phyloP scores from a whole-genome alignment of 2,888 invertebrate genomes.

The Apamea crenata region DNA sequence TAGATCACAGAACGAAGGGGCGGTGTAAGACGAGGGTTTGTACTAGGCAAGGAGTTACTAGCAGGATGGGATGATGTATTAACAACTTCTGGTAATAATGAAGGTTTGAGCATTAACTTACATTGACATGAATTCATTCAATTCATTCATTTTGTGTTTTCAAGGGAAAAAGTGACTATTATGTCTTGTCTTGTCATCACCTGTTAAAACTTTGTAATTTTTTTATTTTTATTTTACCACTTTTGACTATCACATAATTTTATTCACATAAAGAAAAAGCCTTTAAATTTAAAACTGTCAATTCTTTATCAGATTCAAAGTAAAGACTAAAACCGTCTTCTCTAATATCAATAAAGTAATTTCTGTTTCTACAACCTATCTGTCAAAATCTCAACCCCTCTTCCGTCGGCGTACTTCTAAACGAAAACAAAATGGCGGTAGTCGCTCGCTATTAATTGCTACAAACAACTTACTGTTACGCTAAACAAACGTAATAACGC shows the following conservation, averaged over 20 bases:
- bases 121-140: not conserved
- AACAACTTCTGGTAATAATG: not conserved
- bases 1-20: no score
- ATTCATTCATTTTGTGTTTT: not conserved
- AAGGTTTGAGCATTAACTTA: not conserved
- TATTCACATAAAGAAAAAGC: not conserved
- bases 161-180: no score
- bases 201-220: not conserved
- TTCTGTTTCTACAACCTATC: not conserved
- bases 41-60: no score
- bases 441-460: slow-evolving; percentile 71
- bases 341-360: not conserved
- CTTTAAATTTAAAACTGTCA: not conserved
- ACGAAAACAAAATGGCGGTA: slow-evolving; percentile 62
- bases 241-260: not conserved
- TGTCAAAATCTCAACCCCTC: slow-evolving; percentile 29
- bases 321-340: not conserved
- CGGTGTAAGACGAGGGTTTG: no score
- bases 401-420: not conserved
- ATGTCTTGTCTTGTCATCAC: not conserved
- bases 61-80: no score
- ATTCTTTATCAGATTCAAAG: not conserved
- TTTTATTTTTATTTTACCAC: not conserved
- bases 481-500: slow-evolving; percentile 83
- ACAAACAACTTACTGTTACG: slow-evolving; percentile 78